A percentile compares a stretch with the other conserved stretches of the same genome.
Conservation (phyloP, 2,113 vertebrate genomes). For the Penelope pileata region DNA sequence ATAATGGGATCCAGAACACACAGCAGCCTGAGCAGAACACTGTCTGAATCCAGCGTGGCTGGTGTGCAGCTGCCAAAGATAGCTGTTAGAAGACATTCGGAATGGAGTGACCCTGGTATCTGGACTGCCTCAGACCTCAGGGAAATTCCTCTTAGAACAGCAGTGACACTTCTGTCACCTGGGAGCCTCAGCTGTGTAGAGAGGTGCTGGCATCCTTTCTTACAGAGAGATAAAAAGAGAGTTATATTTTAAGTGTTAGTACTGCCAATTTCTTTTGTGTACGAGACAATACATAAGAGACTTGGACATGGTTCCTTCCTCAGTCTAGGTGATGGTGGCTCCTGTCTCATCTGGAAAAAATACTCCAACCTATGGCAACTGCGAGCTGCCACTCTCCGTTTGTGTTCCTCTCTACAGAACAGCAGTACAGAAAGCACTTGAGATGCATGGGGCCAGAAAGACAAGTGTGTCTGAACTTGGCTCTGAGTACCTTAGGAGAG, state of each 20-base stretch:
- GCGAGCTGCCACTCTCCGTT: not conserved
- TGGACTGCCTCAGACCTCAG: not conserved
- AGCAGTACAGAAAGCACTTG: not conserved
- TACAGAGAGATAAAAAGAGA: not conserved
- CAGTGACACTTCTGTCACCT: not conserved
- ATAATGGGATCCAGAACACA: slow-evolving; percentile 48
- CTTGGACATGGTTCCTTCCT: not conserved
- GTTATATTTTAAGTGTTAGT: not conserved
- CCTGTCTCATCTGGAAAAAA: not conserved
- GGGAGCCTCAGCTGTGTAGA: not conserved
- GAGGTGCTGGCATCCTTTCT: not conserved
- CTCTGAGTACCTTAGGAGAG: not conserved
- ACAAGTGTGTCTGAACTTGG: not conserved
- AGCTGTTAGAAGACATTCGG: not conserved
- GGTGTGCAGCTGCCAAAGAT: not conserved
- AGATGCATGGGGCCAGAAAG: not conserved
- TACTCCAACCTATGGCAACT: not conserved
- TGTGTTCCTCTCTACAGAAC: not conserved
- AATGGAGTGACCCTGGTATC: not conserved
- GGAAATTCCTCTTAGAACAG: not conserved
- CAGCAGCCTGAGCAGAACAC: not conserved
- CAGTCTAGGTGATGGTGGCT: not conserved
- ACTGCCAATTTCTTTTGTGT: not conserved
- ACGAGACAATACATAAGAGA: not conserved
- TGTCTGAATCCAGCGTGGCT: not conserved